These are phyloP conservation scores for Apis laboriosa DNA, from an alignment of 1,140 invertebrate genomes.

Conservation along the genomic window DNA sequence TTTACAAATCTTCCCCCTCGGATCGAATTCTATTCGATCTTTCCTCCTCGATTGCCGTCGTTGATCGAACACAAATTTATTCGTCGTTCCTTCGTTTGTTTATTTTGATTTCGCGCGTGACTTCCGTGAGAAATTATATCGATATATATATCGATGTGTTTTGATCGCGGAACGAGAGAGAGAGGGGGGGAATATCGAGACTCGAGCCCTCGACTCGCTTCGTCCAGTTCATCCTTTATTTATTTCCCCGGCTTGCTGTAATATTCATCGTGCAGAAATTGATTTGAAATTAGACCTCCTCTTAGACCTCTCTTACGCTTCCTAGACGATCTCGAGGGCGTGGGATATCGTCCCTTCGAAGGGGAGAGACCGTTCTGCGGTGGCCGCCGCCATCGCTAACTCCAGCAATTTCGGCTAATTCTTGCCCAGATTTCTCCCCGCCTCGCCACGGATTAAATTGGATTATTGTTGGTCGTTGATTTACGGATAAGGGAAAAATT, in stretches of 20 bases:
- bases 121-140: slow-evolving; percentile 46
- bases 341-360: slow-evolving; percentile 41
- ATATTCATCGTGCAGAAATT: slow-evolving; percentile 78
- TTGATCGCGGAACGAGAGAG: slow-evolving; percentile 25
- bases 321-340: slow-evolving; percentile 28
- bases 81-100: too few species aligned
- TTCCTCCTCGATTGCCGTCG: too few species aligned
- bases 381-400: neutral
- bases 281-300: slow-evolving; percentile 75
- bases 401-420: slow-evolving; percentile 21
- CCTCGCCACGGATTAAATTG: neutral
- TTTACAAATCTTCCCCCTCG: too few species aligned
- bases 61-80: too few species aligned
- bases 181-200: slow-evolving; percentile 54
- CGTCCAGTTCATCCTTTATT: slow-evolving; percentile 72
- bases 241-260: slow-evolving; percentile 73
- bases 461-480: neutral
- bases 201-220: slow-evolving; percentile 37
- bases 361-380: slow-evolving; percentile 60
- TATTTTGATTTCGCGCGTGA: slow-evolving; percentile 35
- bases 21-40: too few species aligned
- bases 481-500: neutral
- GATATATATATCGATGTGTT: slow-evolving; percentile 57
- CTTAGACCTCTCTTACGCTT: slow-evolving; percentile 49
- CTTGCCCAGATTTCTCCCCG: slow-evolving; percentile 7